Base-by-base conservation (phyloP, 2,888 invertebrate species). In the Cylindroiulus punctatus region DNA sequence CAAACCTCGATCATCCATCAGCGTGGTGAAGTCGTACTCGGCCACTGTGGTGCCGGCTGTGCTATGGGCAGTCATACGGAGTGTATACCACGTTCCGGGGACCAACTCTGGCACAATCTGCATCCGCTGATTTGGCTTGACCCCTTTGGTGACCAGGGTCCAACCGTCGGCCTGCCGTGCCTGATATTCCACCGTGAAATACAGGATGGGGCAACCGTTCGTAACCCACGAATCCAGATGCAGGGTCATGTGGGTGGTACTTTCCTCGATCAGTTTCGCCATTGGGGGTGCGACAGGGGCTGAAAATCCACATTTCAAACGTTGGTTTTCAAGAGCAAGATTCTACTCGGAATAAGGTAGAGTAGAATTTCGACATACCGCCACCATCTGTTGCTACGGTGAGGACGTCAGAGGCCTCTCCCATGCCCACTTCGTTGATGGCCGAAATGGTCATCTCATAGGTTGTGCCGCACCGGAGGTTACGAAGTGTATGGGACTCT, bases 211-310 rank as follows among this genome's bases (percentile, higher is more conserved):
- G 88, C 92, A 92, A 10, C 91, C 91, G 26, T 90, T 90, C 19
- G 89, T 90, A 87, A 89, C 88, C 92, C 92, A 92, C 4, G 91
- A 89, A 47, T 89, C 90, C 81, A 92, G 88, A 88, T 91, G 90
- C 36, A 92, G 89, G 86, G 90, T 89, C 40, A 91, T 90, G 42
- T 90, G 91, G 4, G 91, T 91, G 1, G 90, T 90, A 87, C 91
- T 91, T 12, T 91, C 89, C 10, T 89, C 88, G 65, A 92, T 88
- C 26, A 92, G 89, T 86, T 90, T 89, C 86, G 89, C 90, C 87
- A 90, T 90, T 30, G 90, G 89, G 4, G 92, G 91, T 87, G 90
- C 90, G 26, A 91, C 90, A n/a, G 92, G 91, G 81, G 90, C 92
- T 92, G 89, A 36, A 89, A 17, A 32, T 32, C 32, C 5, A 0